Evolutionary conservation across 1,140 invertebrate genomes (phyloP).

Genomic region (Tenebrio molitor): DNA sequence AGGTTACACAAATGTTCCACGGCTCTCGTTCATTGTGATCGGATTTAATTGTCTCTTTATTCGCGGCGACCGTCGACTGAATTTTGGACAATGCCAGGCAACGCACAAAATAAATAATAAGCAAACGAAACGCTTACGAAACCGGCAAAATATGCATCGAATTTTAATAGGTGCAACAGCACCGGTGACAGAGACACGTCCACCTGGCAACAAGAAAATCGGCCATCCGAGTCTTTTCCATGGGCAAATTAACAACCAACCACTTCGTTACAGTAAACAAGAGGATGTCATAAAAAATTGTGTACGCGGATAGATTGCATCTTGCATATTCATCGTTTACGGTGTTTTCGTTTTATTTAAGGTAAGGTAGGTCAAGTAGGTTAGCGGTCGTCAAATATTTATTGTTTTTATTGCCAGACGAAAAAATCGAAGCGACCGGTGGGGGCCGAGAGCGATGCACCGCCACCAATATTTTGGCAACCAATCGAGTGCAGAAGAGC

Average conservation of each 20-base stretch:
- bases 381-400: background rate
- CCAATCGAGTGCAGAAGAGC: too few relatives aligned
- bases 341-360: conserved; percentile 27
- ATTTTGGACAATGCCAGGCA: background rate
- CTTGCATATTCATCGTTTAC: conserved; percentile 22
- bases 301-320: background rate
- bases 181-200: background rate
- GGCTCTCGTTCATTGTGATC: background rate
- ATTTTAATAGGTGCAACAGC: background rate
- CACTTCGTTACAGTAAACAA: background rate
- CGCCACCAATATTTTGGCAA: too few relatives aligned
- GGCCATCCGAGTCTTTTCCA: background rate
- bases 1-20: background rate
- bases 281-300: conserved; percentile 23
- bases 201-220: background rate
- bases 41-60: background rate
- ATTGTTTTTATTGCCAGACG: too few relatives aligned
- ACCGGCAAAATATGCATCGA: background rate
- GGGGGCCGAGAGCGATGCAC: too few relatives aligned
- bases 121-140: background rate
- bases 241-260: background rate
- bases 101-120: too few relatives aligned
- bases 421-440: too few relatives aligned
- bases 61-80: background rate
- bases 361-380: conserved; percentile 36